phyloP scores from a whole-genome alignment of 2,888 invertebrate species.

The Caenorhabditis angaria region DNA sequence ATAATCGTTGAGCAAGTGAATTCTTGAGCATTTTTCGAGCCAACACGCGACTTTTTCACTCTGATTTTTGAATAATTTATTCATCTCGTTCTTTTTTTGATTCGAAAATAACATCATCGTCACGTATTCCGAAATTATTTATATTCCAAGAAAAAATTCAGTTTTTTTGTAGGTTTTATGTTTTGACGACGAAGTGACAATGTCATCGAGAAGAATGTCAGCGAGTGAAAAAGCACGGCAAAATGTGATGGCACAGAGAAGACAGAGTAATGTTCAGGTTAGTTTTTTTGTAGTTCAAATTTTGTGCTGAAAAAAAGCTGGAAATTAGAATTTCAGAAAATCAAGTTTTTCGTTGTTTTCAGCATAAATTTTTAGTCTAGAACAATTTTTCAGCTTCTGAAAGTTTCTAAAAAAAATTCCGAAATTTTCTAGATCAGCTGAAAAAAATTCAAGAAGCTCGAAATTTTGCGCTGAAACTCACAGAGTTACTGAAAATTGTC shows the following conservation, averaged over 20 bases:
- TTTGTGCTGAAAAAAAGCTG: slow-evolving; percentile 12
- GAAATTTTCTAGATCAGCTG: too few species aligned
- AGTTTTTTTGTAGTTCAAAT: neutral
- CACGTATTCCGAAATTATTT: neutral
- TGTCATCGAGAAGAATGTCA: slow-evolving; percentile 38
- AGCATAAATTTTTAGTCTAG: too few species aligned
- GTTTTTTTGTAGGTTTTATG: slow-evolving; percentile 14
- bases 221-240: slow-evolving; percentile 48
- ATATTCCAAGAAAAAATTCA: neutral
- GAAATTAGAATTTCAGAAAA: too few species aligned
- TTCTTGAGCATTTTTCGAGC: too few species aligned
- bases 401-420: too few species aligned
- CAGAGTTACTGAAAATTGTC: too few species aligned
- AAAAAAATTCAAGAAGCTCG: too few species aligned
- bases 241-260: slow-evolving; percentile 53
- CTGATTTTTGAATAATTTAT: too few species aligned
- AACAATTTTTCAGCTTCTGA: too few species aligned
- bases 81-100: slow-evolving; percentile 4
- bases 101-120: neutral
- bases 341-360: too few species aligned
- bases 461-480: too few species aligned
- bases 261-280: slow-evolving; percentile 61
- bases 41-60: neutral
- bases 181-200: slow-evolving; percentile 40
- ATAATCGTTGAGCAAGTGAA: too few species aligned